A percentile compares a stretch with the other conserved stretches of the same genome.
These are phyloP conservation scores for Drosophila glabriapex DNA, from an alignment of 2,888 invertebrate species.

Conservation along the genomic window DNA sequence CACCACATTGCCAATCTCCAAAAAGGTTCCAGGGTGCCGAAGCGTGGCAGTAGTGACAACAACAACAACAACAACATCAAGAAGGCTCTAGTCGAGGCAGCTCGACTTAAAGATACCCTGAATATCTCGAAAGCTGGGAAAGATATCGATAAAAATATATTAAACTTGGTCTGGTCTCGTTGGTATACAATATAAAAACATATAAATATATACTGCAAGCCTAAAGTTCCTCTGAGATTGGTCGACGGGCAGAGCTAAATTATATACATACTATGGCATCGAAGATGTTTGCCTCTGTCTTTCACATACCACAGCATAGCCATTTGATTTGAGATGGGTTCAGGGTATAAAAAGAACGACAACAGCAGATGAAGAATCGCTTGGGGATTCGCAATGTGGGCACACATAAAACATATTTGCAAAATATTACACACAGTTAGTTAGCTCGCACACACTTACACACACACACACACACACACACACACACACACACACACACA, in stretches of 20 bases:
- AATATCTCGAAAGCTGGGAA: no score
- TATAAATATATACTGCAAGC: neutral
- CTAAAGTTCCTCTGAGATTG: neutral
- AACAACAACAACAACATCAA: constrained; percentile 17
- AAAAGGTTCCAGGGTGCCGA: constrained; percentile 51
- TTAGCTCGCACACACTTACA: constrained; percentile 41
- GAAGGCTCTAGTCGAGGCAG: neutral
- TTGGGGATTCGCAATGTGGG: constrained; percentile 57
- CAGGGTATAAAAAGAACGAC: constrained; percentile 5
- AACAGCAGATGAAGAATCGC: constrained; percentile 45
- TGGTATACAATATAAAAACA: neutral
- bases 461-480: constrained; percentile 3
- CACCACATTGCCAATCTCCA: constrained; percentile 7
- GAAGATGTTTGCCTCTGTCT: neutral
- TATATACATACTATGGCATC: neutral
- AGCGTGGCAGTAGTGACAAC: constrained; percentile 46
- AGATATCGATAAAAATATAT: neutral
- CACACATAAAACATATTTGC: constrained; percentile 72
- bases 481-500: neutral
- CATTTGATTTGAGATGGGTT: neutral
- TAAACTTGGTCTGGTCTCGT: neutral
- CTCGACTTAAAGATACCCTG: neutral
- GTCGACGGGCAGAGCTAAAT: neutral
- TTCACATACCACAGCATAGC: neutral
- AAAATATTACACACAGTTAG: constrained; percentile 71